Base-by-base conservation (phyloP, 35 echinoderm and acorn worm species). In the Apostichopus japonicus region DNA sequence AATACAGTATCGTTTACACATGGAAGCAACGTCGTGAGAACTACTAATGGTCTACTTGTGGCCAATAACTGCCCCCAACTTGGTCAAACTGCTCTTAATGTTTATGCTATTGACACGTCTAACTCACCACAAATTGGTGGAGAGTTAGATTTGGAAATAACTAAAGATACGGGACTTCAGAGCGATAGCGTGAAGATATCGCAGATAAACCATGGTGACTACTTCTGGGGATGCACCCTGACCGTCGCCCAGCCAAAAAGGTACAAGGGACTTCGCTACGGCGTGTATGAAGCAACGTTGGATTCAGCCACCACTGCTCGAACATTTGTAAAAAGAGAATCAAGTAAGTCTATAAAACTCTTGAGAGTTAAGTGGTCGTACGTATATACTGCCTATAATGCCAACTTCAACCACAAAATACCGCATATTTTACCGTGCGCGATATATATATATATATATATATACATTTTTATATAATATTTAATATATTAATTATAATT, bases 191-290 rank as follows among this genome's bases (percentile, higher is more conserved):
- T 8, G 56, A 4, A 53, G 51, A 56, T 19, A 10, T 22, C 44
- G 15, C 22, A 17, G 11, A 62, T 80, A 16, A 53, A 52, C 15
- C 6, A 8, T 33, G 27, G 8, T 17, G 15, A 53, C 53, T 8
- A 52, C 27, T 7, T 80, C 25, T 87, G 54, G 54, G 84, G 84
- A 5, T 87, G 61, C 14, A 55, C 21, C 17, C 61, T 87, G 6
- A 5, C 21, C 16, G 84, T 65, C 6, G 16, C 5, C 8, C 51
- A 22, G 6, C 84, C 53, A 21, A 87, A 87, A 14, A 14, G 21
- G 11, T 87, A 23, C 24, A 61, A 87, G 33, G 53, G 53, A 7
- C 9, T 65, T 56, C 84, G 84, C 61, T 87, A 87, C 61, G 84
- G 84, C 6, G 61, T 6, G 8, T 87, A 87, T 87, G 61, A 22